These are phyloP conservation scores for Sinocyclocheilus maitianheensis DNA, from an alignment of 2,113 vertebrate genomes.

Conservation along the genomic window DNA sequence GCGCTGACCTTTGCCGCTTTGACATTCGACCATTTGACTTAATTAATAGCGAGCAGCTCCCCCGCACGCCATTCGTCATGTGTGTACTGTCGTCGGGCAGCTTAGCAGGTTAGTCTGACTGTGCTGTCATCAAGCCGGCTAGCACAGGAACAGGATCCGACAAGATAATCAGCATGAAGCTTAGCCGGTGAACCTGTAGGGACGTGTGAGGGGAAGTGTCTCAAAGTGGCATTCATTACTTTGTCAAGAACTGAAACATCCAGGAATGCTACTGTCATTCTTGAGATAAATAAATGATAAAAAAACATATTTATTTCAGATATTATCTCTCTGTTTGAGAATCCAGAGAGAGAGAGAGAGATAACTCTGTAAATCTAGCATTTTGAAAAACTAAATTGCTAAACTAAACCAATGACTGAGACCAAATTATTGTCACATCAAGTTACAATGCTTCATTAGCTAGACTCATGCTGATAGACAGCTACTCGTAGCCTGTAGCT, in stretches of 20 bases:
- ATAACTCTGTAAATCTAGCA: neutral
- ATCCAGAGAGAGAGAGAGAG: neutral
- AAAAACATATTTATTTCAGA: constrained; percentile 14
- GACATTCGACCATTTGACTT: constrained; percentile 53
- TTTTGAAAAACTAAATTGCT: neutral
- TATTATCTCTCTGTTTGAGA: neutral
- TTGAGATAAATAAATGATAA: constrained; percentile 5
- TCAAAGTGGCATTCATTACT: constrained; percentile 40
- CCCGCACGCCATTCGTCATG: constrained; percentile 23
- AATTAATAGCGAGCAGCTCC: constrained; percentile 44
- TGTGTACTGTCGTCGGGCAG: constrained; percentile 36
- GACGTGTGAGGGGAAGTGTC: constrained; percentile 31
- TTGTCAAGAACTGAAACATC: constrained; percentile 21
- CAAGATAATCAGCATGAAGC: constrained; percentile 42
- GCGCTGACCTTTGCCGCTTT: constrained; percentile 51
- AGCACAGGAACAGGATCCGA: constrained; percentile 34
- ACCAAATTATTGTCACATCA: constrained; percentile 19
- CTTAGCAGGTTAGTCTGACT: constrained; percentile 29
- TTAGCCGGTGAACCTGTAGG: constrained; percentile 17
- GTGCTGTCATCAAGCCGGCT: constrained; percentile 19
- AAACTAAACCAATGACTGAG: constrained; percentile 5
- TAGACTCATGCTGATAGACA: neutral
- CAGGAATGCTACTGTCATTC: constrained; percentile 11
- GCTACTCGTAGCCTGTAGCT: neutral
- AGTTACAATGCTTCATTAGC: neutral